These are phyloP conservation scores for Andricus grossulariae DNA, from an alignment of 1,140 invertebrate species.

Conservation along the genomic window DNA sequence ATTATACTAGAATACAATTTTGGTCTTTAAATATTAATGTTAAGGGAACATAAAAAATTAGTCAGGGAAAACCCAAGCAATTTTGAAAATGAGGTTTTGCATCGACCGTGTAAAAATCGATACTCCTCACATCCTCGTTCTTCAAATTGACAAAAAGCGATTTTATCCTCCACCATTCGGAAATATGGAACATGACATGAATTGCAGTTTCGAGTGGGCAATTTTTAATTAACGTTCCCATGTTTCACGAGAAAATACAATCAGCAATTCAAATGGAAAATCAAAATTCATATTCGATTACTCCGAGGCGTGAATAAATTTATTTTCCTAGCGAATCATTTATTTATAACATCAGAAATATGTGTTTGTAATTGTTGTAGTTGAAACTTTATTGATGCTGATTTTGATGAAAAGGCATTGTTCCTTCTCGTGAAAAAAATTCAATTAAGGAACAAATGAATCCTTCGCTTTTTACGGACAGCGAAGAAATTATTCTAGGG, in stretches of 20 bases:
- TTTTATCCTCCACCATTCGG: not conserved
- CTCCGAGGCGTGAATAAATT: too few relatives aligned
- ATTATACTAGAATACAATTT: too few relatives aligned
- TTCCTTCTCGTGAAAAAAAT: not conserved
- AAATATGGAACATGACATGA: not conserved
- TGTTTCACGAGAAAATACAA: not conserved
- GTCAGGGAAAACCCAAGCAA: too few relatives aligned
- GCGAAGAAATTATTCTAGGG: not conserved
- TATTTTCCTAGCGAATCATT: too few relatives aligned
- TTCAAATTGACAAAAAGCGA: conserved; percentile 12
- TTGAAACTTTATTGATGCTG: too few relatives aligned
- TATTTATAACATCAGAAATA: too few relatives aligned
- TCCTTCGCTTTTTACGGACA: not conserved
- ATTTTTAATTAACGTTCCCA: conserved; percentile 26
- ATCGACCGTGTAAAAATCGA: not conserved
- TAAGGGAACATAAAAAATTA: too few relatives aligned
- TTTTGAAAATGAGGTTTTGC: too few relatives aligned
- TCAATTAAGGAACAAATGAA: not conserved
- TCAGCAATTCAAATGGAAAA: not conserved
- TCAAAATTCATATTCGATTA: not conserved
- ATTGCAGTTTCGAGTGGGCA: not conserved
- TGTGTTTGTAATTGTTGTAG: too few relatives aligned
- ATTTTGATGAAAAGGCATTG: too few relatives aligned
- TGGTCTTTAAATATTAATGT: too few relatives aligned
- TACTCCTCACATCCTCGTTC: not conserved